A percentile compares a stretch with the other conserved stretches of the same genome.
Evolutionary conservation across 2,113 vertebrate genomes (phyloP).

Genomic region (Heptranchias perlo): DNA sequence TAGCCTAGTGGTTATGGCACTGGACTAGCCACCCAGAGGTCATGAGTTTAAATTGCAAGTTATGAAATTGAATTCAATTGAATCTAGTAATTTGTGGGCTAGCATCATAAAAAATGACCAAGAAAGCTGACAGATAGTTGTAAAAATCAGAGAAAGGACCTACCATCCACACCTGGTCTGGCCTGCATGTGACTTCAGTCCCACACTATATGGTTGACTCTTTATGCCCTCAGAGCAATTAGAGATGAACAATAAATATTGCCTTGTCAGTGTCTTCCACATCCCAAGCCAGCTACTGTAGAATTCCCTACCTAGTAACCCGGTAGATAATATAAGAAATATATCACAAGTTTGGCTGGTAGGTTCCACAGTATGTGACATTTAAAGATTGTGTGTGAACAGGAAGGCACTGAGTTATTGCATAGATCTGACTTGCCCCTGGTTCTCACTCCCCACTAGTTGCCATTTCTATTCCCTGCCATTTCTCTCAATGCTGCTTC

Average conservation of each 20-base stretch:
- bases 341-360: background rate
- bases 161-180: background rate
- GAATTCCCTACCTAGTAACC: background rate
- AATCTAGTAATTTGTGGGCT: background rate
- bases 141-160: background rate
- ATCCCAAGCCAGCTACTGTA: background rate
- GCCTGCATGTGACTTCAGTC: background rate
- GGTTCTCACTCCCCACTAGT: background rate
- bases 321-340: background rate
- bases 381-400: background rate
- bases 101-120: background rate
- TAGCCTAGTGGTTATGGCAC: background rate
- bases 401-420: background rate
- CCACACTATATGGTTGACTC: background rate
- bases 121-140: background rate
- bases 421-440: background rate
- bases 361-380: background rate
- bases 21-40: background rate
- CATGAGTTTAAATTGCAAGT: background rate
- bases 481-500: background rate
- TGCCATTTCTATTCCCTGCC: background rate
- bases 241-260: background rate
- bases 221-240: background rate
- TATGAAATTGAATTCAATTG: background rate
- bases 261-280: background rate